phyloP scores from a whole-genome alignment of 2,797 vertebrate genomes.

The Peromyscus attwateri region DNA sequence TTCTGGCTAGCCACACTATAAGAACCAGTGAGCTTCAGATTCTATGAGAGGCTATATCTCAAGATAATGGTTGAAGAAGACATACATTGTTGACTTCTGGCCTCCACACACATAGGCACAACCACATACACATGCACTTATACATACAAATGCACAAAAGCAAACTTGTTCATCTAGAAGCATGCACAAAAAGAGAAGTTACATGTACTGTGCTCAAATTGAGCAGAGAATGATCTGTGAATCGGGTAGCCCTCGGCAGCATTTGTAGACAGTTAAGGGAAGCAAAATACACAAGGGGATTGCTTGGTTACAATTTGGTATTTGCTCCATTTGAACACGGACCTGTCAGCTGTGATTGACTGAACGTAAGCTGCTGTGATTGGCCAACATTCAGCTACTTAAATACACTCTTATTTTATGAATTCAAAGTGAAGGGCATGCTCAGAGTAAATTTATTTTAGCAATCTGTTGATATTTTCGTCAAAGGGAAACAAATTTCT shows the following conservation, averaged over 20 bases:
- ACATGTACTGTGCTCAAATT: background rate
- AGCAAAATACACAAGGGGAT: background rate
- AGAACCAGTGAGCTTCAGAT: background rate
- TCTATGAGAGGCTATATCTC: background rate
- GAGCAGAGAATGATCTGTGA: background rate
- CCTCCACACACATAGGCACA: no score
- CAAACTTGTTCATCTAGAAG: background rate
- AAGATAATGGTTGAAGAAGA: background rate
- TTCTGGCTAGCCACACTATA: background rate
- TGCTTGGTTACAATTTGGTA: background rate
- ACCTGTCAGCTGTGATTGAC: background rate
- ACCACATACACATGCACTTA: background rate
- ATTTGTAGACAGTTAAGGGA: background rate
- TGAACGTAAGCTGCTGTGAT: background rate
- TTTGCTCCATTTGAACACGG: background rate
- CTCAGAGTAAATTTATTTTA: background rate
- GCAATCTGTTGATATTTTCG: background rate
- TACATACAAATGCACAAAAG: background rate
- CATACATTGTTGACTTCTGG: background rate
- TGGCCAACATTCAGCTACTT: background rate
- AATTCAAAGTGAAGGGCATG: background rate
- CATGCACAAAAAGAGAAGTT: background rate
- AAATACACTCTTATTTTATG: background rate
- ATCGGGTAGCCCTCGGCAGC: background rate
- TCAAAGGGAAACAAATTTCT: conserved; percentile 2